Evolutionary conservation across 2,797 vertebrate genomes (phyloP), one percentile per base, ranked within the genome.

Genomic region (Molothrus ater): DNA sequence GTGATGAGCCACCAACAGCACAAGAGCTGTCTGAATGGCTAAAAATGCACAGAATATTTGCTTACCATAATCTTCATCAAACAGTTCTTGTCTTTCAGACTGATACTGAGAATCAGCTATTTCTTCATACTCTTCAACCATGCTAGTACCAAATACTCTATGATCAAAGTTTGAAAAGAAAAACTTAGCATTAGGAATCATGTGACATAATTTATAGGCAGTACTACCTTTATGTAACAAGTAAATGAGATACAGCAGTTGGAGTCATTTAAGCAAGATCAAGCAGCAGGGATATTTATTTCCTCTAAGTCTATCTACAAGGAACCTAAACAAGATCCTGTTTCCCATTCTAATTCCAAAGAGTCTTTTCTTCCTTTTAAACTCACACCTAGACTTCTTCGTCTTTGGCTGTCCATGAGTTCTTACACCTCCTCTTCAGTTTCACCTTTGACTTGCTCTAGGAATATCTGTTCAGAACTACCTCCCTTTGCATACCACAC

Each of bases 71-170:
- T 99, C 99, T 96, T 99, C 99, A 97, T 99, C 99, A 92, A 99
- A 98, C 53, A 99, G 98, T 78, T 99, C 99, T 19, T 98, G 98
- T 80, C 99, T 98, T 96, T 99, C 99, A 75, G 99, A 99, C 6
- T 99, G 99, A 92, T 99, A 99, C 96, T 99, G 99, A 31, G 99
- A 99, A 94, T 99, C 99, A 45, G 99, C 98, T 76, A 99, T 99
- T 98, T 99, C 99, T 94, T 99, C 99, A 96, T 99, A 99, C 90
- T 99, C 99, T 97, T 99, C 99, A 90, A 99, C 99, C 99, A 99
- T 99, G 96, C 99, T 99, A 85, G 99, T 99, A 93, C 99, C 99
- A 97, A 99, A 99, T 70, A 99, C 99, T 97, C 99, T 99, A 69
- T 6, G 36, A 93, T 86, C 12, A 66, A 73, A 59, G 95, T 92